Base-by-base conservation (phyloP, 2,113 vertebrate species). In the Dasypus novemcinctus region DNA sequence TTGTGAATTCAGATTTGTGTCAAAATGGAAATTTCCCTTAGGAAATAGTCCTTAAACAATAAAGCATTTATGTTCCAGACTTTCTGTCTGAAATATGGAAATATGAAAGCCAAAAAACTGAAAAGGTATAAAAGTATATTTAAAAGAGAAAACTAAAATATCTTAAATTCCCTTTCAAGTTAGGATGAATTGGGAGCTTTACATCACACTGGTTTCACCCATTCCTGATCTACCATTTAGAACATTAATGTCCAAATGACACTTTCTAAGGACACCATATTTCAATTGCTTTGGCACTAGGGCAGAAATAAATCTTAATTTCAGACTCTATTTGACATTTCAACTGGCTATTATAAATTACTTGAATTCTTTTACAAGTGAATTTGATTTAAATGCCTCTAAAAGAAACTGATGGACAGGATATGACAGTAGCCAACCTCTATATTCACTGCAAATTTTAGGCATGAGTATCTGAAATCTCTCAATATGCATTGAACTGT, bases 221-320 rank as follows among this genome's bases (percentile, higher is more conserved):
- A 66, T 85, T 90, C 41, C 29, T 81, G 36, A 80, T 29, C 25
- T 74, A 69, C 52, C 63, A 54, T 69, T 74, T 92, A 78, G 75
- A 46, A 66, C 41, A 79, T 87, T 93, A 93, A 49, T 31, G 66
- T 81, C 12, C 18, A 41, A 81, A 64, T 81, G 69, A 76, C 80
- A 93, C n/a, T 84, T 93, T 87, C 64, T 89, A 89, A 86, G 88
- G 69, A 90, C 36, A 93, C 43, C 20, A 46, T 87, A 91, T 92
- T 97, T 96, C 54, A 90, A 74, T 75, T 68, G 23, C 25, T 72
- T 90, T 93, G 95, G 64, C 71, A 96, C 71, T 68, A 68, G 59
- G 46, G 33, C 66, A 74, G 75, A 97, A 91, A 94, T 95, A 97
- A 96, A 93, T 94, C 87, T 96, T 94, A 81, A 97, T 96, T 95